A percentile compares a stretch with the other conserved stretches of the same genome.
Conservation (phyloP, 2,797 vertebrate genomes). For the Myiotriccus ornatus region DNA sequence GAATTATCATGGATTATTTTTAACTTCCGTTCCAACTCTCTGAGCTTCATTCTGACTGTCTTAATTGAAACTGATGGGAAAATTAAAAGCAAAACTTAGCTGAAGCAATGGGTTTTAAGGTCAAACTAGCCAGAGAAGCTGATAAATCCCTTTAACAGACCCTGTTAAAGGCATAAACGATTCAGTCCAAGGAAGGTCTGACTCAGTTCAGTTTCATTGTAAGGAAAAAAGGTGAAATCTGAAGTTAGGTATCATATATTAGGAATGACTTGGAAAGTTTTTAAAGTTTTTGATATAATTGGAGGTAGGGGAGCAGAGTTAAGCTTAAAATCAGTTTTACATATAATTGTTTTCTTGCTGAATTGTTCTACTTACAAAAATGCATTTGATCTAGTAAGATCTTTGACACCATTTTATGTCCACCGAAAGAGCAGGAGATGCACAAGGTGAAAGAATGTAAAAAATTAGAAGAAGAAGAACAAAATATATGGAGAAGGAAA, state of each 20-base stretch:
- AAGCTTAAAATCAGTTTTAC: not conserved
- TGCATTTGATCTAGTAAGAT: not conserved
- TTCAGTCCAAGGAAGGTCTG: not conserved
- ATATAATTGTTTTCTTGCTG: not conserved
- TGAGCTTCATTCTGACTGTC: not conserved
- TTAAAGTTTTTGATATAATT: not conserved
- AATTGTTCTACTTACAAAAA: not conserved
- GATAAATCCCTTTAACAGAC: not conserved
- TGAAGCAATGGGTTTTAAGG: not conserved
- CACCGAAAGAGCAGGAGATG: not conserved
- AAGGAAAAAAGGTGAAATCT: not conserved
- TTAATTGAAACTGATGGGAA: not conserved
- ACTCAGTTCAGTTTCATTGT: not conserved
- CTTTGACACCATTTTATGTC: not conserved
- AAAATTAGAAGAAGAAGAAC: not conserved
- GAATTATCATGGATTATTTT: conserved; percentile 37
- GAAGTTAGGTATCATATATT: not conserved
- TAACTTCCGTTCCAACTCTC: not conserved
- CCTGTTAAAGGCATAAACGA: not conserved
- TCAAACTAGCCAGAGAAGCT: not conserved
- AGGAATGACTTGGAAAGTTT: not conserved
- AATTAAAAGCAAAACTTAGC: not conserved
- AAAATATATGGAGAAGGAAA: not conserved
- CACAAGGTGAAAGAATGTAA: not conserved
- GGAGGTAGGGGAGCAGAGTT: not conserved